phyloP scores from a whole-genome alignment of 1,140 invertebrate species.

The Hormaphis cornu region DNA sequence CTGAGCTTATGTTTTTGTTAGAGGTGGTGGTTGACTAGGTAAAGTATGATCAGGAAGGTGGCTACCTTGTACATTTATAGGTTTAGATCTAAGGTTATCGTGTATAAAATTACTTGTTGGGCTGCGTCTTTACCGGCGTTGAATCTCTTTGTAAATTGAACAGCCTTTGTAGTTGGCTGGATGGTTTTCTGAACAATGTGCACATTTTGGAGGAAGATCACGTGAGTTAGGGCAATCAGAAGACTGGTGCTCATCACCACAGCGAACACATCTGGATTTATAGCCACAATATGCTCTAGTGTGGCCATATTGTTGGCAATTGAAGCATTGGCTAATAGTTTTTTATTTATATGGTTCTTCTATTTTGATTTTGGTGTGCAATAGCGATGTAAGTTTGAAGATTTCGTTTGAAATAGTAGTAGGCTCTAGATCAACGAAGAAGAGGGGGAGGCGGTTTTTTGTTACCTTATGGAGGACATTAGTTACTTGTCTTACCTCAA shows the following conservation, averaged over 20 bases:
- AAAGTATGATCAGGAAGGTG: neutral
- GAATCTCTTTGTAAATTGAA: conserved; percentile 36
- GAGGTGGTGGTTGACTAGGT: neutral
- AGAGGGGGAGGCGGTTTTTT: conserved; percentile 2
- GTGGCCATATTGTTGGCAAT: conserved; percentile 42
- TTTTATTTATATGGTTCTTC: conserved; percentile 33
- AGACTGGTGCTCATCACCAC: conserved; percentile 39
- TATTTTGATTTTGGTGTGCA: neutral
- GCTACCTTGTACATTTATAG: neutral
- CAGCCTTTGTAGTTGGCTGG: conserved; percentile 42
- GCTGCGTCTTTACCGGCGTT: neutral
- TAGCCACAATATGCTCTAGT: conserved; percentile 40
- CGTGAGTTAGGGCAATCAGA: conserved; percentile 41
- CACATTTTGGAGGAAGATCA: conserved; percentile 37
- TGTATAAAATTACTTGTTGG: neutral
- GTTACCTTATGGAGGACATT: neutral
- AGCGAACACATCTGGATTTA: conserved; percentile 41
- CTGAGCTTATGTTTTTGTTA: neutral
- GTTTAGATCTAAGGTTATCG: neutral
- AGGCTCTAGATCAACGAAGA: conserved; percentile 20
- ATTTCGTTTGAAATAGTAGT: neutral
- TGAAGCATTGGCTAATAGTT: conserved; percentile 38
- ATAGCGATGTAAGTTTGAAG: conserved; percentile 4
- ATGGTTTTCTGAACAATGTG: conserved; percentile 40
- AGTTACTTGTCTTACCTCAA: neutral